Conservation (phyloP, 2,113 vertebrate genomes). For the cat (Felis catus) region F.catus_Fca126_mat1.0 CM031419.1:78848001-78848500, state of each 20-base stretch:
- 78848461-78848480: background rate
- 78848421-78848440: background rate
- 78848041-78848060: constrained; percentile 49
- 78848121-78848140: constrained; percentile 57
- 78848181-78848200: constrained; percentile 53
- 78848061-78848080: constrained; percentile 66
- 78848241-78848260: background rate
- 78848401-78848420: background rate
- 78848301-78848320: background rate
- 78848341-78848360: background rate
- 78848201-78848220: constrained; percentile 38
- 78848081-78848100: constrained; percentile 54
- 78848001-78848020: constrained; percentile 67
- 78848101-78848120: constrained; percentile 59
- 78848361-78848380: background rate
- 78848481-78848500: background rate
- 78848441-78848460: background rate
- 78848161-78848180: constrained; percentile 68
- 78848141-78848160: constrained; percentile 69
- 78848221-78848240: background rate
- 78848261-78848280: background rate
- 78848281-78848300: background rate
- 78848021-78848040: constrained; percentile 71
- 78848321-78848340: background rate
- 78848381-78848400: background rate